A percentile compares a stretch with the other conserved stretches of the same genome.
These are phyloP conservation scores for Cenopis cana DNA, from an alignment of 2,888 invertebrate species.

Conservation along the genomic window DNA sequence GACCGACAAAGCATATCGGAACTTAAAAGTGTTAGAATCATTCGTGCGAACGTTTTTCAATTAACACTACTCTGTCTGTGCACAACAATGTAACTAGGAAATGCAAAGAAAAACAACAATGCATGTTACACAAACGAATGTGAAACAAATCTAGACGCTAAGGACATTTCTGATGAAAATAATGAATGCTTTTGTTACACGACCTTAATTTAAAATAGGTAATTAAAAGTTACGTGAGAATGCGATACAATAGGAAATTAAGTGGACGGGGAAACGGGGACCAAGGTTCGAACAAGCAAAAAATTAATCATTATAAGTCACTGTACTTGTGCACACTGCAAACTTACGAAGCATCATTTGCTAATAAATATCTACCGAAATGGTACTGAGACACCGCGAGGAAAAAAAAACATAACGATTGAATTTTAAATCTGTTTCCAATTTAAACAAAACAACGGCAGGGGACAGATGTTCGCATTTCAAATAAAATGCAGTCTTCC, in stretches of 20 bases:
- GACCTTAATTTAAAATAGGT: conserved; percentile 54
- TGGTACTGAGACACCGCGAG: too few relatives aligned
- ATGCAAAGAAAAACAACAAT: conserved; percentile 33
- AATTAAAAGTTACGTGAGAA: conserved; percentile 45
- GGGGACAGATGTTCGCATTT: conserved; percentile 23
- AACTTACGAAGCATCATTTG: too few relatives aligned
- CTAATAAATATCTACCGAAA: too few relatives aligned
- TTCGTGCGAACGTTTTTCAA: neutral
- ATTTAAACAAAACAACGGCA: neutral
- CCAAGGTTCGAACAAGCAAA: conserved; percentile 18
- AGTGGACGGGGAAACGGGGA: conserved; percentile 13
- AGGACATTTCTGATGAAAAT: conserved; percentile 42
- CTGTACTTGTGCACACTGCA: too few relatives aligned
- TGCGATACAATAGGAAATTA: conserved; percentile 46
- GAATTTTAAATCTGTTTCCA: neutral
- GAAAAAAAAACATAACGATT: neutral
- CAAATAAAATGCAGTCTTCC: conserved; percentile 16
- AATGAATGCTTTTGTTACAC: conserved; percentile 55
- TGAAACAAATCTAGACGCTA: conserved; percentile 34
- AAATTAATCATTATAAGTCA: conserved; percentile 11
- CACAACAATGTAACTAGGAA: conserved; percentile 21
- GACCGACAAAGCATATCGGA: neutral
- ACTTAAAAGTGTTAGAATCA: neutral
- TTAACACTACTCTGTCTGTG: neutral
- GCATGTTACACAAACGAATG: conserved; percentile 16